Conservation (phyloP, 2,888 invertebrate genomes). For the Molorchus minor region DNA sequence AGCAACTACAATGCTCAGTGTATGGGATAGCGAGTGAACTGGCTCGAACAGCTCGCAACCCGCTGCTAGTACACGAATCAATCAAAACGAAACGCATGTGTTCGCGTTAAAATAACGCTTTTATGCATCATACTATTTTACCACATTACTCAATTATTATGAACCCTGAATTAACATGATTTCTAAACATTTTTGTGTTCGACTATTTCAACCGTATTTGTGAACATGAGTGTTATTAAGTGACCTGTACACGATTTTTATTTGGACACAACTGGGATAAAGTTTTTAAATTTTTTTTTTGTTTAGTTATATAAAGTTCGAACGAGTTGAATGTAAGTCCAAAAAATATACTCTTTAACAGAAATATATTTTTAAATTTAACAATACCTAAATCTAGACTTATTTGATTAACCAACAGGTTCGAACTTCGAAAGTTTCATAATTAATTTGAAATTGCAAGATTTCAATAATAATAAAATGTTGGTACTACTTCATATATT, state of each 20-base stretch:
- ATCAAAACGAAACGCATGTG: conserved; percentile 24
- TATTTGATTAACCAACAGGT: too few relatives aligned
- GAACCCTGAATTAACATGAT: conserved; percentile 9
- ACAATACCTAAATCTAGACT: too few relatives aligned
- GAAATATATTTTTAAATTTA: too few relatives aligned
- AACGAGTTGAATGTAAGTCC: conserved; percentile 17
- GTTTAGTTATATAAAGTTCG: conserved; percentile 14
- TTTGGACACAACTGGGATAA: conserved; percentile 11
- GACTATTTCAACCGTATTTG: conserved; percentile 14
- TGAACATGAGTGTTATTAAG: conserved; percentile 15
- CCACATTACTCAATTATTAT: conserved; percentile 3
- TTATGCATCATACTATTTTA: conserved; percentile 10
- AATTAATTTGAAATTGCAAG: too few relatives aligned
- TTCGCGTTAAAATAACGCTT: conserved; percentile 16
- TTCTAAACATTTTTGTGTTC: conserved; percentile 9
- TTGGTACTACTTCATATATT: too few relatives aligned
- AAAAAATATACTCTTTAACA: too few relatives aligned
- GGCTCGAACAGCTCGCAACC: conserved; percentile 14
- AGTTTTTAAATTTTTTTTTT: conserved; percentile 17
- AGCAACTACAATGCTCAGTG: conserved; percentile 15
- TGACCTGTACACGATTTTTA: conserved; percentile 4
- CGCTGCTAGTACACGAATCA: conserved; percentile 20
- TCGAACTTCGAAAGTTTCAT: too few relatives aligned
- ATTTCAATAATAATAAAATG: too few relatives aligned
- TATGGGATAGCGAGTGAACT: conserved; percentile 13